phyloP scores from a whole-genome alignment of 2,888 invertebrate species.

The Heliconius ethilla region DNA sequence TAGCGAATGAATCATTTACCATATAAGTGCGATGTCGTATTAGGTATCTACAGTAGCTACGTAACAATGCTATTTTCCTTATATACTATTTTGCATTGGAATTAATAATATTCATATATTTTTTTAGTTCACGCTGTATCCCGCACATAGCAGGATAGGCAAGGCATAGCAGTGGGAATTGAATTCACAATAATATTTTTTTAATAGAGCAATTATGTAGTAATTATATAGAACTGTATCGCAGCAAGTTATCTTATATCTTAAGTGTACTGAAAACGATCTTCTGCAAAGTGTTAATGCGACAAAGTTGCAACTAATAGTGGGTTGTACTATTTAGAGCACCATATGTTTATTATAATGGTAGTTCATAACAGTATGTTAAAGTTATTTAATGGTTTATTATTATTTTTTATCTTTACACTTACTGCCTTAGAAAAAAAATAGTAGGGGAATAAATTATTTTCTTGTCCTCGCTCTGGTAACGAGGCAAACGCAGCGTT shows the following conservation, averaged over 20 bases:
- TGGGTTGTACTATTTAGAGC: neutral
- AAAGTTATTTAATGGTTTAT: neutral
- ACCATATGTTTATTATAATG: slow-evolving; percentile 1
- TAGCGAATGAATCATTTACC: slow-evolving; percentile 14
- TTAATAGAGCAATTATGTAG: neutral
- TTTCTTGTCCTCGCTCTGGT: neutral
- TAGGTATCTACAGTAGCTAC: neutral
- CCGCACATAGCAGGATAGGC: no score
- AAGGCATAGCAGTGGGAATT: no score
- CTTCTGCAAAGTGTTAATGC: slow-evolving; percentile 3
- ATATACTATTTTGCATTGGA: neutral
- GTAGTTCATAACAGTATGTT: neutral
- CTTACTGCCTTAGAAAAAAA: neutral
- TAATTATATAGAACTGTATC: slow-evolving; percentile 17
- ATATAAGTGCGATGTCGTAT: neutral
- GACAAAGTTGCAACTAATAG: slow-evolving; percentile 27
- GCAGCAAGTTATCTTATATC: slow-evolving; percentile 1
- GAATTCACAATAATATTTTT: neutral
- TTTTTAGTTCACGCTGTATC: no score
- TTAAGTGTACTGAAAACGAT: slow-evolving; percentile 5
- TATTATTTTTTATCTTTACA: neutral
- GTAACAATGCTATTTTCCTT: slow-evolving; percentile 4
- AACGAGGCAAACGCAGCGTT: neutral
- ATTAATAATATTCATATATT: neutral
- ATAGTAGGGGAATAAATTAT: neutral